These are phyloP conservation scores for Heliopora coerulea DNA, from an alignment of 92 coral and sea anemone genomes.

Conservation along the genomic window DNA sequence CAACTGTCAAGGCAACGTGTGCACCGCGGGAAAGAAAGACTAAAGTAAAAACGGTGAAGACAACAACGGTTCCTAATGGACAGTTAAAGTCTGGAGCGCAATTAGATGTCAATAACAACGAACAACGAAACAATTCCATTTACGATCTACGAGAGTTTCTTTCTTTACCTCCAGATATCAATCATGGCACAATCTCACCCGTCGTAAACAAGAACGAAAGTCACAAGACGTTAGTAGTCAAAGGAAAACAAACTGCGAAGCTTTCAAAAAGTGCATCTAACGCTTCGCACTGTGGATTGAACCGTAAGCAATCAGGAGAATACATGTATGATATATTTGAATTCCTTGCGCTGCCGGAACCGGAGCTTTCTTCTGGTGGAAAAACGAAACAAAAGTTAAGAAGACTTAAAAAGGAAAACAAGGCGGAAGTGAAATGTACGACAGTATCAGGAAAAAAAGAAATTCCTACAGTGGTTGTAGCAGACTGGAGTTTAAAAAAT, in stretches of 20 bases:
- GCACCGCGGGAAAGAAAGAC: background rate
- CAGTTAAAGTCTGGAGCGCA: background rate
- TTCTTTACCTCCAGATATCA: conserved; percentile 1
- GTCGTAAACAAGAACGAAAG: background rate
- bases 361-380: background rate
- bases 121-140: conserved; percentile 20
- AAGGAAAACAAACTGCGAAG: background rate
- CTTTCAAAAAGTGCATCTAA: background rate
- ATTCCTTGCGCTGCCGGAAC: conserved; percentile 7
- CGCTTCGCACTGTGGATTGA: background rate
- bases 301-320: conserved; percentile 5
- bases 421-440: background rate
- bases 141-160: conserved; percentile 35
- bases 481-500: conserved; percentile 22
- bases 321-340: conserved; percentile 22
- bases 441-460: background rate
- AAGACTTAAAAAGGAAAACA: background rate
- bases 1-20: background rate
- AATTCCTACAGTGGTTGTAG: conserved; percentile 29
- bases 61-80: background rate
- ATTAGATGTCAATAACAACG: background rate
- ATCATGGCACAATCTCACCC: background rate
- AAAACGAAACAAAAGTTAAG: background rate
- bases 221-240: background rate
- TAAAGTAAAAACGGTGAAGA: background rate